Evolutionary conservation across 2,797 vertebrate species (phyloP).

Genomic region (Neosilurus mollespiculum): DNA sequence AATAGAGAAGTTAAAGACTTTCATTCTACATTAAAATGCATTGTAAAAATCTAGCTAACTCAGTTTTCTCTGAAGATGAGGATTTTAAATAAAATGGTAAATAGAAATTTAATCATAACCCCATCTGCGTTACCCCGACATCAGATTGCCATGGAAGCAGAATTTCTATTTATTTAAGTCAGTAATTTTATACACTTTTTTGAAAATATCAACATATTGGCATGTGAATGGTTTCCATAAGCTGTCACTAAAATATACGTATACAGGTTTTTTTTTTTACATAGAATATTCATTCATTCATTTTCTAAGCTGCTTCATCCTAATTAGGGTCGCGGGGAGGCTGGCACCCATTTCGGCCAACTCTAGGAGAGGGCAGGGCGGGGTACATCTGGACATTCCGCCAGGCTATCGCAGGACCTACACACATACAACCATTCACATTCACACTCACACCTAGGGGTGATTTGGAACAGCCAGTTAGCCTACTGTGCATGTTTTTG

Average conservation of each 20-base stretch:
- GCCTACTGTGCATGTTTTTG: too few relatives aligned
- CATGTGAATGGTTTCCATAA: background rate
- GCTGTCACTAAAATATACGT: background rate
- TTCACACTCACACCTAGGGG: too few relatives aligned
- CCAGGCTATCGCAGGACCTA: too few relatives aligned
- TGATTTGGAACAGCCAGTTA: too few relatives aligned
- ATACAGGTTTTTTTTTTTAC: background rate
- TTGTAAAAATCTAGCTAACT: background rate
- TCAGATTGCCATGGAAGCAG: background rate
- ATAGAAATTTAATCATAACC: background rate
- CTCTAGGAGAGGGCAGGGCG: too few relatives aligned
- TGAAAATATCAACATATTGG: background rate
- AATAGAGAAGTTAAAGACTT: background rate
- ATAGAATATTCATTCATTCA: too few relatives aligned
- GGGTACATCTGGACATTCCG: too few relatives aligned
- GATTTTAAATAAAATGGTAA: background rate
- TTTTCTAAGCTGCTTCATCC: too few relatives aligned
- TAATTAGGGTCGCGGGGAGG: too few relatives aligned
- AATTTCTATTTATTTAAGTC: background rate
- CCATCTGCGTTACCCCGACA: background rate
- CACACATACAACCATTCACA: too few relatives aligned
- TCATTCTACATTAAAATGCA: background rate
- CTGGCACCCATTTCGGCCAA: too few relatives aligned
- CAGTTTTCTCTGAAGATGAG: too few relatives aligned
- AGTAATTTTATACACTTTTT: background rate